A percentile compares a stretch with the other conserved stretches of the same genome.
These are phyloP conservation scores for Plectropomus leopardus DNA, from an alignment of 2,113 vertebrate species.

Conservation along the genomic window DNA sequence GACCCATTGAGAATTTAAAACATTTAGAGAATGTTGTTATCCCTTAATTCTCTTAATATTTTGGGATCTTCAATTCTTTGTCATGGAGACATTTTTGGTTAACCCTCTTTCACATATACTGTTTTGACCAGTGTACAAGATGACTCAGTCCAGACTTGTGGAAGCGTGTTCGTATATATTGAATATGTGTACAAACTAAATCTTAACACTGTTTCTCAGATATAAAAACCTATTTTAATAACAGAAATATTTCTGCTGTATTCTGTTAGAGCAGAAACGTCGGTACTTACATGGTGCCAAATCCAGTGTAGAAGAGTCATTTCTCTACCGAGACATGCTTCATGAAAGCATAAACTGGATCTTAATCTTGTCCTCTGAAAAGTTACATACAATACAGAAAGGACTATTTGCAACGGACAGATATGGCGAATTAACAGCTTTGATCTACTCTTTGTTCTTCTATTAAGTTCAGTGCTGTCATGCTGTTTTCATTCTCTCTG, in stretches of 20 bases:
- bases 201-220: background rate
- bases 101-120: background rate
- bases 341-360: too few relatives aligned
- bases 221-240: background rate
- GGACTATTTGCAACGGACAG: background rate
- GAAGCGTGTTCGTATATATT: too few relatives aligned
- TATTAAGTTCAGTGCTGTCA: background rate
- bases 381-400: background rate
- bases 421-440: too few relatives aligned
- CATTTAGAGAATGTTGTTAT: too few relatives aligned
- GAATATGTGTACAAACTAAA: too few relatives aligned
- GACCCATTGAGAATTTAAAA: background rate
- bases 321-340: background rate
- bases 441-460: too few relatives aligned
- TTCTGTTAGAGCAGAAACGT: background rate
- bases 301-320: background rate
- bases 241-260: background rate
- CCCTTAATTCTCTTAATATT: background rate
- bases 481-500: conserved; percentile 14
- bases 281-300: background rate
- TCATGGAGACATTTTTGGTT: background rate
- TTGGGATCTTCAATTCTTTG: background rate
- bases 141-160: too few relatives aligned
- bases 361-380: too few relatives aligned
- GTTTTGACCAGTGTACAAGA: too few relatives aligned